Conservation (phyloP, 2,797 vertebrate species). For the Chaunax sp. region DNA sequence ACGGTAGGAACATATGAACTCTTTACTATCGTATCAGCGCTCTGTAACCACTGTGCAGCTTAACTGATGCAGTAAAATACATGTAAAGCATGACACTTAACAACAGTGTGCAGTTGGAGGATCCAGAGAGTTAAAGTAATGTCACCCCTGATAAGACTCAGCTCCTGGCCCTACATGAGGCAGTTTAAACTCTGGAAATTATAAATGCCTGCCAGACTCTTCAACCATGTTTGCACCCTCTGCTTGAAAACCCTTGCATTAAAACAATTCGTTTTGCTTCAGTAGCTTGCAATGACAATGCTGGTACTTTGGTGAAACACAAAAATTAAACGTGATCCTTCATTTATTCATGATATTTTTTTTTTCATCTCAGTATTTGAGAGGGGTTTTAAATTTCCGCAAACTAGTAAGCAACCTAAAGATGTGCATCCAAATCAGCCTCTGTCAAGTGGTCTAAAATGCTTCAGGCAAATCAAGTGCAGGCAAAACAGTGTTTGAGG, state of each 20-base stretch:
- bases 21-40: conserved; percentile 32
- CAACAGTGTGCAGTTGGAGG: conserved; percentile 54
- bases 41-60: conserved; percentile 28
- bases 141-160: conserved; percentile 75
- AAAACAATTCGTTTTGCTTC: conserved; percentile 50
- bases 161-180: conserved; percentile 62
- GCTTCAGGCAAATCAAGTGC: conserved; percentile 25
- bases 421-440: conserved; percentile 19
- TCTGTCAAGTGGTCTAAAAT: conserved; percentile 22
- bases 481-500: conserved; percentile 8
- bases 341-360: conserved; percentile 58
- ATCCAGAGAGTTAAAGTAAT: conserved; percentile 60
- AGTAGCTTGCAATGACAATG: conserved; percentile 48
- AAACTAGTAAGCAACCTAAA: conserved; percentile 11
- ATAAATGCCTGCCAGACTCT: conserved; percentile 66
- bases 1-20: conserved; percentile 42
- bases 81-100: conserved; percentile 54
- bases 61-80: conserved; percentile 39
- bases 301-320: conserved; percentile 57
- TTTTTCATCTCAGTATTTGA: conserved; percentile 19
- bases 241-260: conserved; percentile 33
- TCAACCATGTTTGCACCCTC: conserved; percentile 46
- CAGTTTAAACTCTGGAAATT: conserved; percentile 70
- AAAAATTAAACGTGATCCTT: conserved; percentile 64
- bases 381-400: conserved; percentile 21